Evolutionary conservation across 2,888 invertebrate species (phyloP), one percentile per base, ranked within the genome.

Genomic region (Liodrosophila aerea): DNA sequence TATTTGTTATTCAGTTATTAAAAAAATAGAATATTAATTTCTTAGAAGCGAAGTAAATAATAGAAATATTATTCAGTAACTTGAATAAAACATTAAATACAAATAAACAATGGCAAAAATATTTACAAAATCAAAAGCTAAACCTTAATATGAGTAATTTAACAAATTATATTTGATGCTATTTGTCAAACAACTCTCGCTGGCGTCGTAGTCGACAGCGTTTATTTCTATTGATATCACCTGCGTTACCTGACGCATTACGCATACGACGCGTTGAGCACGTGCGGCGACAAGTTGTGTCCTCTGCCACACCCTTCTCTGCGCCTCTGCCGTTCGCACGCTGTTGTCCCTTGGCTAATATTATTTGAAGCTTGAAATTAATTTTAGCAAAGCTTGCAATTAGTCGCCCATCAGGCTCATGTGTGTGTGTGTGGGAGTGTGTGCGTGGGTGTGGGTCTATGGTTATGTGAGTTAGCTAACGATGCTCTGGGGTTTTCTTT

Each of bases 331-430:
- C 47, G 22, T 18, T 41, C 56, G n/a, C 39, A 47, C 36, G 37
- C 18, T 31, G 47, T 46, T 36, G 49, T 64, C 82, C 82, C 64
- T 58, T 49, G 72, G 72, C 61, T 64, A 70, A 68, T 70, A 78
- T 75, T 78, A 83, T 73, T 67, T 66, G 64, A 69, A 76, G 77
- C 76, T 84, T 65, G 59, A 75, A 83, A 84, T 81, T 84, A 81
- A 84, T 81, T 85, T 86, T 70, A 68, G 75, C 77, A 69, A 67
- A 83, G 73, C 65, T 72, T 64, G 77, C 75, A 83, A 83, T 86
- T 84, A 86, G 77, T 61, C 61, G 62, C 60, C 54, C 72, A 80
- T 76, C 76, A 81, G 56, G 39, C 18, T 47, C 37, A 58, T 44
- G 27, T 61, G 49, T 53, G 39, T 45, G 44, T 18, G 41, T 47